Percentiles rank a stretch among this genome's conserved stretches.
These are phyloP conservation scores for Drosophila kohkoa DNA, from an alignment of 1,140 invertebrate genomes.

Conservation along the genomic window DNA sequence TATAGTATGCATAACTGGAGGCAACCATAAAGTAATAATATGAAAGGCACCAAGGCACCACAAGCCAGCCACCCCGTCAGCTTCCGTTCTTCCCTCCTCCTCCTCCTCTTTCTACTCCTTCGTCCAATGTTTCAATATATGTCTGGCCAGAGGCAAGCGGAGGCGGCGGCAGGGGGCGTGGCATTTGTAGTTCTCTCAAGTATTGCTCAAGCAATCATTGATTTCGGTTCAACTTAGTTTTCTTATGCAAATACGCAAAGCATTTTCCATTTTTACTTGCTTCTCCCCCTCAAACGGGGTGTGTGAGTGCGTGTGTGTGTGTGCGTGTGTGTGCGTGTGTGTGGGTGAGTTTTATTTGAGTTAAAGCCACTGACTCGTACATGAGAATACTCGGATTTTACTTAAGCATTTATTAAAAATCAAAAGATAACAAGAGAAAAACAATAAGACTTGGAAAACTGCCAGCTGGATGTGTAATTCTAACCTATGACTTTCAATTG, in stretches of 20 bases:
- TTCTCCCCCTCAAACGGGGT: slow-evolving; percentile 5
- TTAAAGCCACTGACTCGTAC: slow-evolving; percentile 60
- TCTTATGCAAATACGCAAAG: slow-evolving; percentile 79
- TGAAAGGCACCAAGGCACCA: slow-evolving; percentile 57
- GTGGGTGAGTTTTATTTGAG: slow-evolving; percentile 37
- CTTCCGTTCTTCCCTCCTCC: neutral
- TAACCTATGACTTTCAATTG: slow-evolving; percentile 30
- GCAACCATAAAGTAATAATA: slow-evolving; percentile 83
- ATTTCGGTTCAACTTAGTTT: slow-evolving; percentile 81
- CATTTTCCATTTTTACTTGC: slow-evolving; percentile 71
- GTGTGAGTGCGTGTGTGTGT: slow-evolving; percentile 14
- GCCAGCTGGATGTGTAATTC: slow-evolving; percentile 28
- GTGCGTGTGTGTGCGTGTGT: slow-evolving; percentile 14
- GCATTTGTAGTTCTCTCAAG: slow-evolving; percentile 59
- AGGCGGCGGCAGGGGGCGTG: slow-evolving; percentile 48
- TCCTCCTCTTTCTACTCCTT: neutral
- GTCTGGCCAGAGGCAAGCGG: slow-evolving; percentile 22
- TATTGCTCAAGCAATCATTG: slow-evolving; percentile 73
- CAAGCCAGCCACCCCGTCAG: slow-evolving; percentile 28
- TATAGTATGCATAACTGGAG: slow-evolving; percentile 83
- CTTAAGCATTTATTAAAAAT: slow-evolving; percentile 78
- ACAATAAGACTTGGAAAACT: slow-evolving; percentile 25
- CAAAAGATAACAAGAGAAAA: slow-evolving; percentile 14
- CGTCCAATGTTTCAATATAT: slow-evolving; percentile 62
- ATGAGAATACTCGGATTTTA: slow-evolving; percentile 68